Evolutionary conservation across 1,140 invertebrate genomes (phyloP), one percentile per base, ranked within the genome.

Genomic region (Drosophila santomea): DNA sequence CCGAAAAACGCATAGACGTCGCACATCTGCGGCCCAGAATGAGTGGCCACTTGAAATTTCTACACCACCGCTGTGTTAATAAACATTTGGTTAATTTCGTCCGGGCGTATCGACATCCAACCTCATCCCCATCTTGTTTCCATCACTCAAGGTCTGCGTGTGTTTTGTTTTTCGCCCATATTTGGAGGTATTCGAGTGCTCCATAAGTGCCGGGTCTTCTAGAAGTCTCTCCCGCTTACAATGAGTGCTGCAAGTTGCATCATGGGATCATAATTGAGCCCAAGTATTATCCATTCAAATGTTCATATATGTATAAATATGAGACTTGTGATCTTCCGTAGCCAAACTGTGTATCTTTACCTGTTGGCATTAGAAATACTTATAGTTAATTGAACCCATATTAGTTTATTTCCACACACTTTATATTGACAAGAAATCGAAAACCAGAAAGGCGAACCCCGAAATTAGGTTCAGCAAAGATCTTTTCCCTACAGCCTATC

Each of bases 21-120:
- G 55, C 69, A 39, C 69, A 73, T 73, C 47, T 73, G 69, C 57
- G 56, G 55, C 28, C 48, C 73, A 76, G 67, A 75, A 76, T 67
- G 68, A 68, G 74, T 60, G 56, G 75, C 56, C 62, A 77, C 69
- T 74, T 63, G 47, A 74, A 36, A 67, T 56, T 44, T 39, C 14
- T 11, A 4, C n/a, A 12, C 25, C n/a, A 12, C 25, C 20, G 20
- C 20, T 12, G n/a, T 55, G 48, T 68, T 69, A 71, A 10, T 8
- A 32, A 10, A 8, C 32, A 32, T 71, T 71, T 71, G 67, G 43
- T 17, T 57, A 28, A 25, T 28, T 32, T 66, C 17, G 23, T 4
- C 28, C 35, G 1, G 15, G 36, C 14, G 35, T n/a, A 35, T 12
- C 6, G 36, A 39, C 51, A 38, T 55, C 50, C 14, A 58, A 3